A percentile compares a stretch with the other conserved stretches of the same genome.
phyloP scores from a whole-genome alignment of 1,140 invertebrate species.

The Hypothenemus hampei region DNA sequence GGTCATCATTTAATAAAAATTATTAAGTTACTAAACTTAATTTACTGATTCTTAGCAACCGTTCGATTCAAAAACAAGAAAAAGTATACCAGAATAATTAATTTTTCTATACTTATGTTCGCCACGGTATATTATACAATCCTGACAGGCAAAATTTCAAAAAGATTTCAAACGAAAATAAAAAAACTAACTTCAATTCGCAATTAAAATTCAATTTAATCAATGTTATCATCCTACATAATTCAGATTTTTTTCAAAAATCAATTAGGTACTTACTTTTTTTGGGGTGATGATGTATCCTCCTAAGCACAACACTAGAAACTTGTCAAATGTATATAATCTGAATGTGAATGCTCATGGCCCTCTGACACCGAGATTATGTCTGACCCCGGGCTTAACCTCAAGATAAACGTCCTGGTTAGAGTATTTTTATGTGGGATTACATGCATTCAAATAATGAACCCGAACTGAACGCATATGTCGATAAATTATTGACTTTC shows the following conservation, averaged over 20 bases:
- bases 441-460: constrained; percentile 3
- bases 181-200: neutral
- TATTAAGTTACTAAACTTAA: too few species aligned
- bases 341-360: constrained; percentile 3
- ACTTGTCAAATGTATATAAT: constrained; percentile 2
- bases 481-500: too few species aligned
- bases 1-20: too few species aligned
- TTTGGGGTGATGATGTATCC: neutral
- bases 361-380: constrained; percentile 12
- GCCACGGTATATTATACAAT: too few species aligned
- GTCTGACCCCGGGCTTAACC: constrained; percentile 5
- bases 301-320: constrained; percentile 8
- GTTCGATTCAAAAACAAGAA: too few species aligned
- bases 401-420: neutral
- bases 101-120: neutral
- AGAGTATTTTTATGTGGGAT: neutral
- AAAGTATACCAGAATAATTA: too few species aligned
- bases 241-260: neutral
- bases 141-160: neutral
- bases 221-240: neutral
- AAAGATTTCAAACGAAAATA: neutral
- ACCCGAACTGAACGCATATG: constrained; percentile 1
- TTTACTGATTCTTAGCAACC: too few species aligned
- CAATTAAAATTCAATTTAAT: neutral
- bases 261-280: constrained; percentile 3